Evolutionary conservation across 2,888 invertebrate genomes (phyloP).

Genomic region (Blomia tropicalis): DNA sequence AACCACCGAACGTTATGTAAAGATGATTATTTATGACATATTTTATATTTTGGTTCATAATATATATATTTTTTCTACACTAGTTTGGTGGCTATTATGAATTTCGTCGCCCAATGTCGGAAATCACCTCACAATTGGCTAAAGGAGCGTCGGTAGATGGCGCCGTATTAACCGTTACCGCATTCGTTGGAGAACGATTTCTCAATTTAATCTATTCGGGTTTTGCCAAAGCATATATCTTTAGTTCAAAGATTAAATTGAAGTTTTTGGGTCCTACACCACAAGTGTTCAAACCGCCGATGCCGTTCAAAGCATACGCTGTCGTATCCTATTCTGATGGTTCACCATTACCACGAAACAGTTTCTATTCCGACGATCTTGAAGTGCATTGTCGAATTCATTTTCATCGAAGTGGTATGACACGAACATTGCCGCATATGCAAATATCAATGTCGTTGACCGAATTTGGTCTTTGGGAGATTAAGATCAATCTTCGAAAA

Average conservation of each 20-base stretch:
- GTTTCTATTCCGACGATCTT: conserved; percentile 49
- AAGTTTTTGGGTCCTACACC: conserved; percentile 73
- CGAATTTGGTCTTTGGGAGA: conserved; percentile 61
- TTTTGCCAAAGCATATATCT: conserved; percentile 67
- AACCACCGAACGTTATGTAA: conserved; percentile 22
- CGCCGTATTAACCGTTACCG: conserved; percentile 64
- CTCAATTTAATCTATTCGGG: conserved; percentile 69
- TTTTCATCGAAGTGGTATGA: conserved; percentile 24
- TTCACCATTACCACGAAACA: conserved; percentile 52
- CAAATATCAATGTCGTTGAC: conserved; percentile 49
- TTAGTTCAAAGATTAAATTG: conserved; percentile 65
- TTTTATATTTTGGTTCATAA: conserved; percentile 12
- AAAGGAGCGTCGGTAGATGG: conserved; percentile 43
- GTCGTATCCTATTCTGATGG: conserved; percentile 81
- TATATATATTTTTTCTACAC: conserved; percentile 23
- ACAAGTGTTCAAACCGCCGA: conserved; percentile 84
- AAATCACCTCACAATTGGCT: conserved; percentile 45
- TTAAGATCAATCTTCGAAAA: conserved; percentile 55
- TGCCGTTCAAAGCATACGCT: conserved; percentile 72
- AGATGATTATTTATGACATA: neutral
- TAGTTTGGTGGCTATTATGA: conserved; percentile 75
- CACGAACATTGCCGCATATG: conserved; percentile 44
- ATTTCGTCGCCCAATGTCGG: conserved; percentile 68
- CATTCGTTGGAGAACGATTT: conserved; percentile 71
- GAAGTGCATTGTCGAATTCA: conserved; percentile 47